Evolutionary conservation across 2,113 vertebrate species (phyloP).

Genomic region (Pterocles burchelli): DNA sequence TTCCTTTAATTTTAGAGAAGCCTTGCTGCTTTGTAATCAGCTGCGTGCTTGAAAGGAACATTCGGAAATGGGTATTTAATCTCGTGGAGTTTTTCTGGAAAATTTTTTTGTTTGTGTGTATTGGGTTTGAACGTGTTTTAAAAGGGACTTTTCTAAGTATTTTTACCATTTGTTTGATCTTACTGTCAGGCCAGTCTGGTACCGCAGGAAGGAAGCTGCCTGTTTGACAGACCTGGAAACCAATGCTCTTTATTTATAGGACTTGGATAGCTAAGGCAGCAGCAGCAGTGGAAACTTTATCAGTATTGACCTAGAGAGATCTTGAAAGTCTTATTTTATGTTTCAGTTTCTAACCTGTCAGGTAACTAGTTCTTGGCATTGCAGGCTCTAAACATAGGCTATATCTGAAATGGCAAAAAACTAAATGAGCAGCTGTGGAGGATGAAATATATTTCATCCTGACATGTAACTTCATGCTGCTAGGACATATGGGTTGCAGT

Average conservation of each 20-base stretch:
- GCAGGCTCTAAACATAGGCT: not conserved
- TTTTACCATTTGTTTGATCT: not conserved
- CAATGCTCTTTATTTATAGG: not conserved
- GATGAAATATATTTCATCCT: not conserved
- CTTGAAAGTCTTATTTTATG: not conserved
- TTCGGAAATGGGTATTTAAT: not conserved
- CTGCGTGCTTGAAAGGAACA: not conserved
- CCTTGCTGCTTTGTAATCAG: constrained; percentile 32
- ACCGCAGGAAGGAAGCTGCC: not conserved
- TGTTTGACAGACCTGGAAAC: not conserved
- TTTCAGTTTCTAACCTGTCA: not conserved
- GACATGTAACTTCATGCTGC: not conserved
- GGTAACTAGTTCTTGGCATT: not conserved
- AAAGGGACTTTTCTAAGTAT: not conserved
- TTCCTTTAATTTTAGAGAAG: constrained; percentile 8
- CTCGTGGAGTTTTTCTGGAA: not conserved
- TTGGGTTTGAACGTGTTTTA: not conserved
- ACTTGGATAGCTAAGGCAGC: not conserved
- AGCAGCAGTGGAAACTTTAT: not conserved
- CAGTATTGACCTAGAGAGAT: not conserved
- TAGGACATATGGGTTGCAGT: not conserved
- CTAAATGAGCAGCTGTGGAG: not conserved
- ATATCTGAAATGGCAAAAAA: not conserved
- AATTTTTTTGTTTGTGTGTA: not conserved
- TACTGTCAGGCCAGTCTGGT: not conserved